A percentile compares a stretch with the other conserved stretches of the same genome.
Conservation (phyloP, 2,888 invertebrate genomes). For the Dichetophora obliterata region DNA sequence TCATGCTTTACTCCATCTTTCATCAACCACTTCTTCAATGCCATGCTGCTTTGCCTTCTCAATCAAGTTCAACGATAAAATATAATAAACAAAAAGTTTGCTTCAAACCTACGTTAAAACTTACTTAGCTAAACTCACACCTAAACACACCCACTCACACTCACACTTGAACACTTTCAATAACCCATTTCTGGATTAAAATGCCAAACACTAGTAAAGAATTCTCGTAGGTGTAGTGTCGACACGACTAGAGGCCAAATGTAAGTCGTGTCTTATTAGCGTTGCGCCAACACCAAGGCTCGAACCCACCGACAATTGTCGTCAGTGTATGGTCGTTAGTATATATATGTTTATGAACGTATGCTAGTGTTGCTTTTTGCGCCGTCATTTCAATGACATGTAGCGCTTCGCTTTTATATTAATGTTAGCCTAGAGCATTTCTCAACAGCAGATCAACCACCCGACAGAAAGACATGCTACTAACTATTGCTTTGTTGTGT, state of each 20-base stretch:
- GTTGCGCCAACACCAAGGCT: not conserved
- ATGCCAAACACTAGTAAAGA: no score
- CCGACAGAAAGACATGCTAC: not conserved
- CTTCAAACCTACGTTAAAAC: no score
- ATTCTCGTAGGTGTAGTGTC: not conserved
- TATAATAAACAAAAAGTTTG: no score
- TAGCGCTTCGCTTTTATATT: not conserved
- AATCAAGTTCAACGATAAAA: no score
- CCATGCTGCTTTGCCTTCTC: no score
- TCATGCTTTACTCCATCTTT: no score
- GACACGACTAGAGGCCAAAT: not conserved
- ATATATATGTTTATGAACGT: not conserved
- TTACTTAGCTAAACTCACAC: not conserved
- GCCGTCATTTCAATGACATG: not conserved
- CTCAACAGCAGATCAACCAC: not conserved
- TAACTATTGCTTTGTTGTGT: no score
- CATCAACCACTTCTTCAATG: no score
- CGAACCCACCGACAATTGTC: not conserved
- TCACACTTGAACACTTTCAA: not conserved
- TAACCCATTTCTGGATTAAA: no score
- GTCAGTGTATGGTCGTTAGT: not conserved
- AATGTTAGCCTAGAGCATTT: conserved; percentile 1
- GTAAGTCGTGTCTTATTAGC: conserved; percentile 5
- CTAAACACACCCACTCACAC: not conserved
- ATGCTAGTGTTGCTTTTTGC: no score